These are phyloP conservation scores for Colius striatus DNA, from an alignment of 2,113 vertebrate species.

Conservation along the genomic window DNA sequence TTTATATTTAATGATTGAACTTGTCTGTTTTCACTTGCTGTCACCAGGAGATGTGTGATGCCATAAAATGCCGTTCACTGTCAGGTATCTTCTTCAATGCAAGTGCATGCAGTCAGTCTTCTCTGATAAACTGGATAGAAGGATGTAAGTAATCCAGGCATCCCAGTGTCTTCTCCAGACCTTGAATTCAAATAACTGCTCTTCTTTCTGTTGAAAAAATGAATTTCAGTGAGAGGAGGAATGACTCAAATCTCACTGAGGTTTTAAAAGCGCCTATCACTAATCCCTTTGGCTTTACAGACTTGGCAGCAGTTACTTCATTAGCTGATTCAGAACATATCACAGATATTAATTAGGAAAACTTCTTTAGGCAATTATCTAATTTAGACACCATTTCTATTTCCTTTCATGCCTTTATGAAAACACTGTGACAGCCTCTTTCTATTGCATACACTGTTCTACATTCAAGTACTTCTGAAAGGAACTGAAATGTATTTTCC, in stretches of 20 bases:
- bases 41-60: neutral
- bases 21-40: neutral
- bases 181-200: neutral
- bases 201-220: neutral
- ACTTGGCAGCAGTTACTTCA: neutral
- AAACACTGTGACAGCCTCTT: neutral
- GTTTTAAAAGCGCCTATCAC: neutral
- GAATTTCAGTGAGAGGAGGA: neutral
- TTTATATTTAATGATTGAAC: neutral
- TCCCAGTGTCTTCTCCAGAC: neutral
- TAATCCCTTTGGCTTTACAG: neutral
- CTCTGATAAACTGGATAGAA: neutral
- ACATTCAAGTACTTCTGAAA: neutral
- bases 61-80: neutral
- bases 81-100: neutral
- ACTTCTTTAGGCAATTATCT: conserved; percentile 1
- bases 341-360: conserved; percentile 44
- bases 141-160: neutral
- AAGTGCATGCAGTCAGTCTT: neutral
- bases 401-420: conserved; percentile 22
- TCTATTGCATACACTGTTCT: neutral
- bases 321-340: neutral
- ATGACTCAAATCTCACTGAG: neutral
- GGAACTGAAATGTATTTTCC: neutral
- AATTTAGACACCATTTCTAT: conserved; percentile 9